Evolutionary conservation across 1,140 invertebrate species (phyloP), one percentile per base, ranked within the genome.

Genomic region (Mylabris phalerata): DNA sequence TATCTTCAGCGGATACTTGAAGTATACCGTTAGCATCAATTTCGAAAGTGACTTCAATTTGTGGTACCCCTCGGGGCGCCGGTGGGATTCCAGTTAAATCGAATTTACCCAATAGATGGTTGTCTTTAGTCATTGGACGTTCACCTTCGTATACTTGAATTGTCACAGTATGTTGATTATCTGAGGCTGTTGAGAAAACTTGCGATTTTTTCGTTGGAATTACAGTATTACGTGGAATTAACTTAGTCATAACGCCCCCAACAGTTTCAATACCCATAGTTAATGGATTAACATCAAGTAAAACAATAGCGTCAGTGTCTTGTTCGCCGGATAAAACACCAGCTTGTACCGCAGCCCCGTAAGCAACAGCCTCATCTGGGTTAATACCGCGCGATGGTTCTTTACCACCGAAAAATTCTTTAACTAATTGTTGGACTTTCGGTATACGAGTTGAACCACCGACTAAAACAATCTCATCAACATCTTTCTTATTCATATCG

Each of bases 161-260:
- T 41, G 95, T 98, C 5, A 99, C 97, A 19, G 95, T 98, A 77
- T 97, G 93, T 73, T 99, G 97, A 74, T 98, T 98, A 72, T 99
- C 97, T 11, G 93, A 93, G 44, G 96, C 96, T 7, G 97, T 99
- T 0, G 95, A 98, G 85, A 99, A 99, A 67, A 99, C 95, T 74
- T 99, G 96, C 4, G 94, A 96, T 74, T 99, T 98, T 80, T 99
- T 99, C n/a, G 96, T 98, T 11, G 97, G 97, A 67, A 99, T 98
- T 42, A 98, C 95, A 45, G 95, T 98, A 80, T 99, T 99, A 70
- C 97, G 82, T 52, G 93, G 88, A 74, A 99, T 99, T 25, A 99
- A 81, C 75, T 98, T 99, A 59, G 97, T 98, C 97, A 99, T 99
- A 9, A 99, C 95, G 63, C 97, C 97, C 59, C 97, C 97, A 56